Evolutionary conservation across 2,113 vertebrate species (phyloP), one percentile per base, ranked within the genome.

Genomic region (Notothenia coriiceps): DNA sequence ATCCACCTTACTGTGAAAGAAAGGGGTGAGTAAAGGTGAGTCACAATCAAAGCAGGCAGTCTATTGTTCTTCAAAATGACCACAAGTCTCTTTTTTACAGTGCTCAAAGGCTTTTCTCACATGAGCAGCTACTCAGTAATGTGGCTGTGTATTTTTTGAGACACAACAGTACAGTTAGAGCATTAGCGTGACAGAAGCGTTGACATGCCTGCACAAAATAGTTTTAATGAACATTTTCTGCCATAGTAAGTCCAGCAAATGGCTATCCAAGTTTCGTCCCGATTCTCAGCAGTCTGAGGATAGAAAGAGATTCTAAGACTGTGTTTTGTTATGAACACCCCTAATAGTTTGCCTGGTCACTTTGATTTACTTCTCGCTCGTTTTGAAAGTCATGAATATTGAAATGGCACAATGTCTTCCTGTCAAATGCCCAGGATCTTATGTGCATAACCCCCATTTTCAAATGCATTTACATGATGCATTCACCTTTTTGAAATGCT

Each of bases 291-390:
- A 65, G 73, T 82, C 49, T 74, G 82, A 64, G 25, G 65, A 77
- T 59, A 40, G 18, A 71, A 57, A 70, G 62, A 46, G 57, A 0
- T 51, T 81, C 44, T 74, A 61, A 52, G 68, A 66, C 70, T 10
- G 4, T 56, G 43, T 33, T 70, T 64, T 70, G 33, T 88, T 90
- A 91, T 92, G 87, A 88, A 84, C 79, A 88, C 77, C 72, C 15
- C 73, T 89, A 64, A 51, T 76, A 60, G 64, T 82, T 88, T 83
- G 55, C 18, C 47, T 88, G 87, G 91, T 91, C 89, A 77, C 89
- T 87, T 91, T 75, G 74, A 65, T 90, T 90, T 62, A 77, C 84
- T 82, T 76, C 71, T 75, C 29, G 54, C 61, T 70, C 86, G 67
- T 55, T 74, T 70, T 74, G 62, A 77, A 84, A 79, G 60, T 89